Evolutionary conservation across 2,113 vertebrate genomes (phyloP).

Genomic region (Urocolius indicus): DNA sequence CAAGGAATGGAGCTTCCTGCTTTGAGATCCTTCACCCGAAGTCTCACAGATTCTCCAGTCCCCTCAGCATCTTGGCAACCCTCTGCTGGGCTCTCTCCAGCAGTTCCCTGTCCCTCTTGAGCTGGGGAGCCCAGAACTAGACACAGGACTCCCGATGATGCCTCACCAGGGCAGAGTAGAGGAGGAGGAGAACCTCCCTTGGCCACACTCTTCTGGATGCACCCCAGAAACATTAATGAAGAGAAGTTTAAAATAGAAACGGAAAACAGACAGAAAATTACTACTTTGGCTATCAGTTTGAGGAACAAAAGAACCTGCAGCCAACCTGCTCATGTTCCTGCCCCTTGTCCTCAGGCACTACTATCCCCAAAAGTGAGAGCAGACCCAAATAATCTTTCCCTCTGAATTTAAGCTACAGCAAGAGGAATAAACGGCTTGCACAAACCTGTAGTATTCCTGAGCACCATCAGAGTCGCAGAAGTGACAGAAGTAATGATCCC

Average conservation of each 20-base stretch:
- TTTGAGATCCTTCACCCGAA: too few species aligned
- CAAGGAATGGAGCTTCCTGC: too few species aligned
- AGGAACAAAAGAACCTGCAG: neutral
- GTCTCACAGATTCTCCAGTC: too few species aligned
- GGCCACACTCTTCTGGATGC: too few species aligned
- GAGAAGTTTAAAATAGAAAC: neutral
- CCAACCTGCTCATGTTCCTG: neutral
- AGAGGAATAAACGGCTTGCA: neutral
- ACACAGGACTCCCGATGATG: too few species aligned
- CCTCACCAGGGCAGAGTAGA: too few species aligned
- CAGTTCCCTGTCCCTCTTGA: too few species aligned
- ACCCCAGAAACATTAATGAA: neutral
- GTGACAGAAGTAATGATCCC: slow-evolving; percentile 98
- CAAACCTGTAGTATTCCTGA: slow-evolving; percentile 96
- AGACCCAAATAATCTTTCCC: neutral
- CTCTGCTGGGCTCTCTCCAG: too few species aligned
- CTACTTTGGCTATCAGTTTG: neutral
- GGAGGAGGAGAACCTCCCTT: too few species aligned
- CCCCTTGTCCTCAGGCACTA: neutral
- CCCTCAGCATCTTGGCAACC: too few species aligned
- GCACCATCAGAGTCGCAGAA: slow-evolving; percentile 97
- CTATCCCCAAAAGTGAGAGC: neutral
- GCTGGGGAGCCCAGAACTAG: too few species aligned
- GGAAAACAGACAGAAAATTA: neutral
- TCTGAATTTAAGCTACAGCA: neutral